Base-by-base conservation (phyloP, 2,888 invertebrate genomes). In the Thecocarcelia acutangulata region DNA sequence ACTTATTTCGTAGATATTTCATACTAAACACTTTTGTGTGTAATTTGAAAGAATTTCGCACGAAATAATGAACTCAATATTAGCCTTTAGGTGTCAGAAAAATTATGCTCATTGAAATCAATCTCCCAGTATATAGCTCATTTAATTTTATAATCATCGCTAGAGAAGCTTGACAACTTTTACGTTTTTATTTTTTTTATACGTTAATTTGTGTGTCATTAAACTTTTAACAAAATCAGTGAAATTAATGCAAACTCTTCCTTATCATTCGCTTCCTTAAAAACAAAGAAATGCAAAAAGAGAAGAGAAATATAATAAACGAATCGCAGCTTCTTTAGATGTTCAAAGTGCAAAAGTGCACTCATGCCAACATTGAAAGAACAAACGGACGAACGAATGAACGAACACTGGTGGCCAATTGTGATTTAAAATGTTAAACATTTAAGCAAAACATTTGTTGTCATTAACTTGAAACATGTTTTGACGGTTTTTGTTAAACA, bases 381-480 rank as follows among this genome's bases (percentile, higher is more conserved):
- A n/a, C n/a, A n/a, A n/a, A n/a, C n/a, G n/a, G n/a, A n/a, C n/a
- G n/a, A n/a, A n/a, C n/a, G n/a, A n/a, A 28, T 37, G 8, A 8
- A 1, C 33, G 33, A 8, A 6, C 33, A 5, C 5, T 24, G 3
- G 24, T 24, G 37, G 33, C 54, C 19, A 54, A 54, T 76, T 54
- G 8, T 28, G 70, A 44, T 52, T 56, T 56, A 3, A 46, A 44
- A 37, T 64, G 63, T 54, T 64, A 13, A 63, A 50, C 56, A 54
- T 70, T 63, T 68, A 56, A 42, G 24, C 56, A 69, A 63, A 77
- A 50, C 61, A 63, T 64, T 77, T 70, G 58, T 59, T 37, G 28
- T 68, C 76, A 56, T 76, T 76, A 69, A 75, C 40, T 50, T 52
- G 4, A 70, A 59, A 74, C 59, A 72, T 76, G 66, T 74, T 77